Base-by-base conservation (phyloP, 2,113 vertebrate species). In the Lethenteron camtschaticum region DNA sequence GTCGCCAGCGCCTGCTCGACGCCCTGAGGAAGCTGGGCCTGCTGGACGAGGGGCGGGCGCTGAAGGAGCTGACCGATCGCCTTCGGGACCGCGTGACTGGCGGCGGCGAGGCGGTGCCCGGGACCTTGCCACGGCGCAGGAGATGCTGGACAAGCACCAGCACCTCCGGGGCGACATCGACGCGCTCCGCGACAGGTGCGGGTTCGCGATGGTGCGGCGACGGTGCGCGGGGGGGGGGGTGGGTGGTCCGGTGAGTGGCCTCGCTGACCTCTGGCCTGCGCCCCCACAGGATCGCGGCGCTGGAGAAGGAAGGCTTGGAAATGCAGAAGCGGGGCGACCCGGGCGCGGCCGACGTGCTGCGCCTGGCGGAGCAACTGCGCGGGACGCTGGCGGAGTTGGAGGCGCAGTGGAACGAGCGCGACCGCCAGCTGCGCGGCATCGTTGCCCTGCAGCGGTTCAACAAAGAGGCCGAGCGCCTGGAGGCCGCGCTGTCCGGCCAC, bases 381-480 rank as follows among this genome's bases (percentile, higher is more conserved):
- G 70, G 79, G 20, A 77, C 81, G 70, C 80, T 75, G 75, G 76
- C 58, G 57, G 73, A 78, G 10, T 75, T 95, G 73, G 79, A 82
- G 16, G 73, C 73, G 11, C 8, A 83, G 57, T 89, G 87, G 85
- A 71, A 77, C 69, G 78, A 76, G 69, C 77, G 75, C 68, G 74
- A 70, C 72, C 76, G 75, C 57, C 74, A 70, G 69, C 77, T 95
- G 58, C 77, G 82, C 71, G 81, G 86, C 2, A 79, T 73, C 41
- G 72, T 87, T 76, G 80, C 85, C 73, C 73, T 90, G 57, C 85
- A 86, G 72, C 84, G 80, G 70, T 81, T 86, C 72, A 79, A 81
- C 58, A 78, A 73, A 70, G 87, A 89, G 56, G 81, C 79, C 13
- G 82, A 85, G 68, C 75, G 77, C 20, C 85, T 94, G 14, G 80